These are phyloP conservation scores for Mycalesis mineus DNA, from an alignment of 2,888 invertebrate genomes.

Conservation along the genomic window DNA sequence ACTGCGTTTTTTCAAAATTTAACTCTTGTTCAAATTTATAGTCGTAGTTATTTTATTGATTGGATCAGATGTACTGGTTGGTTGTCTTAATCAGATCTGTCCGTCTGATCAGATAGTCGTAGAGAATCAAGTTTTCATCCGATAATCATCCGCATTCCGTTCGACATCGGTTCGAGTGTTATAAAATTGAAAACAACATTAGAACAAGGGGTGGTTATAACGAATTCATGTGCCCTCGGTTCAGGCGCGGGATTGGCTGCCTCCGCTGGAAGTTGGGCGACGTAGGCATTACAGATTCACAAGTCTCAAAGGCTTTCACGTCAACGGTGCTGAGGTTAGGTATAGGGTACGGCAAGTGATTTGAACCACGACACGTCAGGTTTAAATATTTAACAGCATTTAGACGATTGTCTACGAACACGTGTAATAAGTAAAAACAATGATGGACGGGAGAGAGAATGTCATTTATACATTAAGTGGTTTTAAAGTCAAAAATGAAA, in stretches of 20 bases:
- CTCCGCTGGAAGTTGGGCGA: constrained; percentile 26
- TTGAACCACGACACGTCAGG: not conserved
- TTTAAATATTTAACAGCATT: not conserved
- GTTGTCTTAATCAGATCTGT: too few relatives aligned
- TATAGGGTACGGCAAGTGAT: constrained; percentile 17
- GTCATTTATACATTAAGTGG: too few relatives aligned
- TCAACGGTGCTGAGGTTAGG: constrained; percentile 32
- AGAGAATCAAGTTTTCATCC: too few relatives aligned
- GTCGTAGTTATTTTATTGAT: too few relatives aligned
- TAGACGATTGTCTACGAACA: not conserved
- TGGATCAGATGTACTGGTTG: too few relatives aligned
- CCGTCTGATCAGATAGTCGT: too few relatives aligned
- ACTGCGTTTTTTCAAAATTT: too few relatives aligned
- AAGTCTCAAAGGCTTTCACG: constrained; percentile 30
- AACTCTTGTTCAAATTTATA: too few relatives aligned
- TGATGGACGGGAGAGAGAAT: too few relatives aligned
- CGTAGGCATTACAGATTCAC: constrained; percentile 35
- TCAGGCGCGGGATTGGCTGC: constrained; percentile 26
- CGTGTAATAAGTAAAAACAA: not conserved
- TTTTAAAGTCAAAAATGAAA: too few relatives aligned
- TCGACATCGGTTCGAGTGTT: not conserved
- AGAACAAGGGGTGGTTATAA: constrained; percentile 11
- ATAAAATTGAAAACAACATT: not conserved
- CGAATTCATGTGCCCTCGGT: constrained; percentile 17
- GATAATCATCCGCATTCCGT: not conserved